A percentile compares a stretch with the other conserved stretches of the same genome.
Conservation (phyloP, 2,797 vertebrate genomes). For the Rhodeus uyekii region DNA sequence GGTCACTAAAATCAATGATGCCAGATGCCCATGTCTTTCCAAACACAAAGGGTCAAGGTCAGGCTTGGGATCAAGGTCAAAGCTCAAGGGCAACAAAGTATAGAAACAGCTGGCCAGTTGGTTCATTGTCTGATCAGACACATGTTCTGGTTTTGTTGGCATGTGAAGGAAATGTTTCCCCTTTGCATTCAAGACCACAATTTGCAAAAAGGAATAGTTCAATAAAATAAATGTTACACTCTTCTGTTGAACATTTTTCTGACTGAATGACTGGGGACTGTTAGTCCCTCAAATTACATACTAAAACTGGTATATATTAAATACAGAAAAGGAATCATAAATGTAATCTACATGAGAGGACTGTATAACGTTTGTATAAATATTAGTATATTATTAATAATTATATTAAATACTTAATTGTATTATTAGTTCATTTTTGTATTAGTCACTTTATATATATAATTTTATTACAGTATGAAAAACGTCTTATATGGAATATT, state of each 20-base stretch:
- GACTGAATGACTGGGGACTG: neutral
- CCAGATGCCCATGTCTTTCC: constrained; percentile 40
- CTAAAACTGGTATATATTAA: neutral
- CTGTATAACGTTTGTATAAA: neutral
- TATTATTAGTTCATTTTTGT: neutral
- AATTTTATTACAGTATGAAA: neutral
- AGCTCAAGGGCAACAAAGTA: constrained; percentile 41
- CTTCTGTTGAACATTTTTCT: neutral
- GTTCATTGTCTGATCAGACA: constrained; percentile 9
- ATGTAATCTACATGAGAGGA: neutral
- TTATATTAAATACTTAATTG: neutral
- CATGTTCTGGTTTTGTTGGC: constrained; percentile 8
- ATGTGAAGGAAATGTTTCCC: neutral
- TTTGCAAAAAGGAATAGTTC: neutral
- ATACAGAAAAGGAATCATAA: neutral
- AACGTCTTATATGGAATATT: neutral
- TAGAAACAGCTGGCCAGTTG: constrained; percentile 11
- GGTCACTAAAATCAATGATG: constrained; percentile 22
- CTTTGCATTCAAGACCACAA: neutral
- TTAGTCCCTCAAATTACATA: neutral
- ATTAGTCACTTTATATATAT: neutral
- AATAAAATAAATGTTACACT: neutral
- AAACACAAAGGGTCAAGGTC: constrained; percentile 36
- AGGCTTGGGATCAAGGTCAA: constrained; percentile 18
- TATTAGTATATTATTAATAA: neutral